Conservation (phyloP, 2,113 vertebrate species). For the Candoia aspera region DNA sequence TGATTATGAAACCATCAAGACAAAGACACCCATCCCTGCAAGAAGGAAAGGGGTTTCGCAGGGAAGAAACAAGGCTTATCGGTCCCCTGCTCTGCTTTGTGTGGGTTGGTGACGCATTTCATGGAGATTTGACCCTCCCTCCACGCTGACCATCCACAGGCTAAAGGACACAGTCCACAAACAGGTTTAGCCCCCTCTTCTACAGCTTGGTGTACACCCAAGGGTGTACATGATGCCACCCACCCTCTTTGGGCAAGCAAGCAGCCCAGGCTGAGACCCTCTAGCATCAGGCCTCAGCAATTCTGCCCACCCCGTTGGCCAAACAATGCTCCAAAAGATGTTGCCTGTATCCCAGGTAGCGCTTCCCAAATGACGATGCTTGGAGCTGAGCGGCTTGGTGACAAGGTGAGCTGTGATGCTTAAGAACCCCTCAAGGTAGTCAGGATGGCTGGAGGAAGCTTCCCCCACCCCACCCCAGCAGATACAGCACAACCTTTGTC, state of each 20-base stretch:
- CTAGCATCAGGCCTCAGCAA: not conserved
- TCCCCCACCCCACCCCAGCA: not conserved
- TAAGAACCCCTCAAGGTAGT: constrained; percentile 21
- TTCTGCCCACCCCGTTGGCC: not conserved
- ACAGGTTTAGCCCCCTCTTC: not conserved
- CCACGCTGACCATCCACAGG: not conserved
- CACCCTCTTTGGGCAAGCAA: not conserved
- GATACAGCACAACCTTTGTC: not conserved
- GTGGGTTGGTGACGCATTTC: not conserved
- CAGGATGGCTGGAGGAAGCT: constrained; percentile 23
- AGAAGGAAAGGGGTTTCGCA: not conserved
- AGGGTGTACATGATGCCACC: not conserved
- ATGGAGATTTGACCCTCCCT: not conserved
- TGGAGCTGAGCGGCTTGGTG: not conserved
- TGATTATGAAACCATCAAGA: not conserved
- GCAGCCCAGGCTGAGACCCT: not conserved
- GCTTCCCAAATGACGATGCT: not conserved
- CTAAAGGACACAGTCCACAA: not conserved
- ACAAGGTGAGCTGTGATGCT: not conserved
- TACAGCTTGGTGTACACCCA: not conserved
- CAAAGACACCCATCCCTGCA: not conserved
- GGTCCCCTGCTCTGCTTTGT: too few species aligned
- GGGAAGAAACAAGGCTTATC: not conserved
- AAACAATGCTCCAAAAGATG: not conserved
- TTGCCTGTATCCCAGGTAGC: constrained; percentile 2